Evolutionary conservation across 2,113 vertebrate species (phyloP).

Genomic region (Ifrita kowaldi): DNA sequence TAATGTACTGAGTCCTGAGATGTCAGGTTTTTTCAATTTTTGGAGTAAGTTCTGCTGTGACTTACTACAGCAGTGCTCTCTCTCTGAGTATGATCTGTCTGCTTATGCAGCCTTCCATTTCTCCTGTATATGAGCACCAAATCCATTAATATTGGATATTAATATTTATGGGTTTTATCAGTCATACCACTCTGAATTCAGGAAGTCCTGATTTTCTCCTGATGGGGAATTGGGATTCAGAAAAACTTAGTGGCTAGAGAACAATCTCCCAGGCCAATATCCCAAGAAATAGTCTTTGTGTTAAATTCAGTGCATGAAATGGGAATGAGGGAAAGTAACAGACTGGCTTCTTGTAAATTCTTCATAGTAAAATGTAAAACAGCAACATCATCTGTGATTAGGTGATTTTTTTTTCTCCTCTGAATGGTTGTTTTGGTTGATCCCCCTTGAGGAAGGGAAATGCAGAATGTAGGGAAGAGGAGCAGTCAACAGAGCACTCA

Average conservation of each 20-base stretch:
- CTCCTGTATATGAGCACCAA: not conserved
- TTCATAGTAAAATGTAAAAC: not conserved
- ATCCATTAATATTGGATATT: not conserved
- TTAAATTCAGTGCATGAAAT: not conserved
- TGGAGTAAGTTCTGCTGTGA: not conserved
- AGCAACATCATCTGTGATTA: not conserved
- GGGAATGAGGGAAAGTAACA: not conserved
- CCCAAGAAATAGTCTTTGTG: not conserved
- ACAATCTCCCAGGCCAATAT: not conserved
- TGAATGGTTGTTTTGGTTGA: not conserved
- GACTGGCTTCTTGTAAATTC: not conserved
- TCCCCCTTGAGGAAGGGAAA: not conserved
- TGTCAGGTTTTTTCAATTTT: not conserved
- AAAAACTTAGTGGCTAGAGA: not conserved
- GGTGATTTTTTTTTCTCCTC: not conserved
- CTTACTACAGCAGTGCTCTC: not conserved
- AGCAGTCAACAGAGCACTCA: not conserved
- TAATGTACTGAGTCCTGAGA: not conserved
- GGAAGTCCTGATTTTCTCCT: not conserved
- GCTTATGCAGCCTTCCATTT: not conserved
- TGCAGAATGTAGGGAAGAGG: not conserved
- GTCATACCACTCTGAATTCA: not conserved
- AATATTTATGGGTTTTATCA: not conserved
- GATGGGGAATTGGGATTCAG: not conserved
- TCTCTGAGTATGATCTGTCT: not conserved